Evolutionary conservation across 2,797 vertebrate species (phyloP).

Genomic region (Falco peregrinus): DNA sequence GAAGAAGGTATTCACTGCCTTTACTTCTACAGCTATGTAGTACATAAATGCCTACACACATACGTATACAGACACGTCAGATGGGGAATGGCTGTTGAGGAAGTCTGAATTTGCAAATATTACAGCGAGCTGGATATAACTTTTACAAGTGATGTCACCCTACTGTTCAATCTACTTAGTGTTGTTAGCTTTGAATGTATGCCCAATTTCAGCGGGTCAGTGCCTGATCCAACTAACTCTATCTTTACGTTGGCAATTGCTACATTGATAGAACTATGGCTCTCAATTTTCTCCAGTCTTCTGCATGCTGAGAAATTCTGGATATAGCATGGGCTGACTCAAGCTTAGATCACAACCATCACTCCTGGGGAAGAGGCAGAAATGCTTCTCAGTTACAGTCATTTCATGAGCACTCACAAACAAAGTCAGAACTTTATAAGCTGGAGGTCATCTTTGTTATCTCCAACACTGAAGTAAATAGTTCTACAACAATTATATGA

Average conservation of each 20-base stretch:
- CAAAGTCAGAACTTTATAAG: neutral
- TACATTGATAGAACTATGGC: neutral
- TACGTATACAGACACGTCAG: fast-evolving
- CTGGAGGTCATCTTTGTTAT: neutral
- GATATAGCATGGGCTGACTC: neutral
- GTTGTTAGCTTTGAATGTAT: neutral
- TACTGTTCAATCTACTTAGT: neutral
- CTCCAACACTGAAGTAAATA: neutral
- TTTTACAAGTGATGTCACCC: neutral
- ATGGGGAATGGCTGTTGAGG: neutral
- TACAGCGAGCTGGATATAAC: neutral
- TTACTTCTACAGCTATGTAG: neutral
- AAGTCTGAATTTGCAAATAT: neutral
- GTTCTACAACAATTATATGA: neutral
- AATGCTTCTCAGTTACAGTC: neutral
- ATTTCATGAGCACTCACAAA: neutral
- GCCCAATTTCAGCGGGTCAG: neutral
- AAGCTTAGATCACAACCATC: neutral
- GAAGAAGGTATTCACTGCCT: neutral
- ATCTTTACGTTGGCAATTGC: neutral
- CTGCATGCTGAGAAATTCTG: neutral
- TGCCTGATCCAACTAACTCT: neutral
- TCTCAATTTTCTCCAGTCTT: neutral
- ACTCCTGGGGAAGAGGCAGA: neutral
- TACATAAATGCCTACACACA: neutral